Conservation (phyloP, 2,113 vertebrate genomes). For the Takifugu flavidus region DNA sequence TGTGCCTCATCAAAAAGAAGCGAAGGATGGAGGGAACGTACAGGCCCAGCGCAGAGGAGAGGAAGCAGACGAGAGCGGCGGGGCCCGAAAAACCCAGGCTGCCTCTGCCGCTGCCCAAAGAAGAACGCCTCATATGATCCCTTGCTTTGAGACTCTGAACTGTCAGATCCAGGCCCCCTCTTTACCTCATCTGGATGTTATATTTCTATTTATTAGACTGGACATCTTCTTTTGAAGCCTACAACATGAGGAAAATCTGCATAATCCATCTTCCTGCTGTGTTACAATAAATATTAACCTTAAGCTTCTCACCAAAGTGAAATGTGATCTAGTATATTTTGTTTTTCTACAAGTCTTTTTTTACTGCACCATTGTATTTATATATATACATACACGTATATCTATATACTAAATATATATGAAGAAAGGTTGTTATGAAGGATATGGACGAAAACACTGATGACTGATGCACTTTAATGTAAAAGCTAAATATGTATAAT, state of each 20-base stretch:
- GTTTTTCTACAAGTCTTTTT: conserved; percentile 35
- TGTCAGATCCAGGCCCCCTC: too few relatives aligned
- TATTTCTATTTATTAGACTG: too few relatives aligned
- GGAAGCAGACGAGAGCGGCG: conserved; percentile 69
- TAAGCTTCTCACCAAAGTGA: conserved; percentile 1
- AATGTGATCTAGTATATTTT: conserved; percentile 1
- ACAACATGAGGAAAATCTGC: not conserved
- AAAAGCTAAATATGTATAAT: conserved; percentile 1
- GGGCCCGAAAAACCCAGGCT: conserved; percentile 71
- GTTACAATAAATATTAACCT: not conserved
- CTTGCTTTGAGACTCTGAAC: not conserved
- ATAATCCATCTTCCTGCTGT: not conserved
- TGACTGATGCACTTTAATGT: conserved; percentile 44
- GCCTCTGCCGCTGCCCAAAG: conserved; percentile 81
- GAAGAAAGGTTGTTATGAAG: conserved; percentile 23
- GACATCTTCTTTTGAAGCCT: too few relatives aligned
- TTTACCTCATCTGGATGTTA: too few relatives aligned
- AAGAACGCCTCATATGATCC: conserved; percentile 84
- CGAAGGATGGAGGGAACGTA: conserved; percentile 82
- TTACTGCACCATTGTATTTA: conserved; percentile 13
- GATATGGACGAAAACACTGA: conserved; percentile 25
- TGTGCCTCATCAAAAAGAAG: conserved; percentile 79
- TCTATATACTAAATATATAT: conserved; percentile 1
- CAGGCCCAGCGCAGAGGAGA: conserved; percentile 82
- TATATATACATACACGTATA: conserved; percentile 23